These are phyloP conservation scores for Kryptopterus vitreolus DNA, from an alignment of 2,797 vertebrate genomes.

Conservation along the genomic window DNA sequence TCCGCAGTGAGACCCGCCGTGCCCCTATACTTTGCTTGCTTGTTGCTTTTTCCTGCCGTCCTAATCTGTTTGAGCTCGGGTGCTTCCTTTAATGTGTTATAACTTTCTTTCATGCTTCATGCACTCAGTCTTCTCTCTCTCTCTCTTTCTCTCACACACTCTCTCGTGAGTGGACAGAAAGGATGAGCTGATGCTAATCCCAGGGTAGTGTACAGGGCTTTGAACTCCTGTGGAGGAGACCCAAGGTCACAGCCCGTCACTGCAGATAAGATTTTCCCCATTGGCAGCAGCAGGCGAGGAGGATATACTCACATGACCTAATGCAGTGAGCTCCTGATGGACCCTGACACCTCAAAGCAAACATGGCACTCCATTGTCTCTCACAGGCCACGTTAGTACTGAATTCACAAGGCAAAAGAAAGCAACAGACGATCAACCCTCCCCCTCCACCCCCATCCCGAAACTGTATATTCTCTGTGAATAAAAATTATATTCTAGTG, in stretches of 20 bases:
- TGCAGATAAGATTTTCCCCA: constrained; percentile 47
- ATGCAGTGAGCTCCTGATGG: constrained; percentile 22
- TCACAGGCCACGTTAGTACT: not conserved
- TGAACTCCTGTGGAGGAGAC: constrained; percentile 46
- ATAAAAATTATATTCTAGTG: not conserved
- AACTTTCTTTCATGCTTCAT: constrained; percentile 18
- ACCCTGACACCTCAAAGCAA: constrained; percentile 4
- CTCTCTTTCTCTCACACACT: not conserved
- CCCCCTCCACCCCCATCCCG: too few relatives aligned
- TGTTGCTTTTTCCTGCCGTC: not conserved
- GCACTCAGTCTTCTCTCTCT: constrained; percentile 9
- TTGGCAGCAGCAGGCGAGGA: constrained; percentile 10
- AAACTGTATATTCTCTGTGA: too few relatives aligned
- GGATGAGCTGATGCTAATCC: constrained; percentile 41
- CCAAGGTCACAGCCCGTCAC: constrained; percentile 49
- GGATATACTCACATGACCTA: constrained; percentile 16
- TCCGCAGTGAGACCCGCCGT: not conserved
- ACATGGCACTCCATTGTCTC: not conserved
- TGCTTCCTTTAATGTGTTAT: constrained; percentile 23
- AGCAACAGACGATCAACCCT: not conserved
- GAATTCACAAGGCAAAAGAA: not conserved
- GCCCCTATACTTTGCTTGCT: not conserved
- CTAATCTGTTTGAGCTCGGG: constrained; percentile 10
- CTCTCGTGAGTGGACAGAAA: not conserved
- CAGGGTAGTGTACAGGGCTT: constrained; percentile 36